Evolutionary conservation across 2,797 vertebrate genomes (phyloP).

Genomic region (Oophaga sylvatica): DNA sequence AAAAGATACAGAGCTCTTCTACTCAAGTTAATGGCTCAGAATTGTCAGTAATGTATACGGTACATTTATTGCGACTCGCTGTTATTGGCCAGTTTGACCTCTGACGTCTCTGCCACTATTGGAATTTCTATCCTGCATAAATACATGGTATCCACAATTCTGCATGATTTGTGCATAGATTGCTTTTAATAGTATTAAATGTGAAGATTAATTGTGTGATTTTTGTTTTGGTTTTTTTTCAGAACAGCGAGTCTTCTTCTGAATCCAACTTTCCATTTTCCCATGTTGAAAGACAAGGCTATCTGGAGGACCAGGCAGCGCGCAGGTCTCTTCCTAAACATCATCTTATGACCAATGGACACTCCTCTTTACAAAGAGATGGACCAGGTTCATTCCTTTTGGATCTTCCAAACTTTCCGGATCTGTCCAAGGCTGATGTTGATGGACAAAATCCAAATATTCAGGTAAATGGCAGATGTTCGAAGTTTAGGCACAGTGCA

Average conservation of each 20-base stretch:
- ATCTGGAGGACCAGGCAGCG: conserved; percentile 76
- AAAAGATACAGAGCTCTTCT: no score
- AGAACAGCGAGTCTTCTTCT: conserved; percentile 64
- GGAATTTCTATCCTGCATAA: background rate
- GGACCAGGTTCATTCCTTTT: conserved; percentile 88
- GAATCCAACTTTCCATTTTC: conserved; percentile 71
- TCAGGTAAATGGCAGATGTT: conserved; percentile 79
- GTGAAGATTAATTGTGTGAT: background rate
- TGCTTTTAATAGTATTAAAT: background rate
- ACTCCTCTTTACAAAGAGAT: conserved; percentile 83
- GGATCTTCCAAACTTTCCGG: conserved; percentile 94
- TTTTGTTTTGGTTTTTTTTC: conserved; percentile 20
- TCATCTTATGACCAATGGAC: conserved; percentile 73
- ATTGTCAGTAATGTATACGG: no score
- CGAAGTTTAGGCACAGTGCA: background rate
- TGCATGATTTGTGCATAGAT: no score
- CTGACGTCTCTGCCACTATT: background rate
- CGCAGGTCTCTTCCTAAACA: conserved; percentile 80
- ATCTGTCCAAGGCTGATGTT: conserved; percentile 95
- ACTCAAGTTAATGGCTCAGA: no score
- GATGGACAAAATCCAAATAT: conserved; percentile 97
- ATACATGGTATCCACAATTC: background rate
- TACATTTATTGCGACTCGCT: background rate
- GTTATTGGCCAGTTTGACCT: background rate
- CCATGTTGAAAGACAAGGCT: conserved; percentile 72